phyloP scores from a whole-genome alignment of 2,113 vertebrate species.

The Perognathus longimembris region DNA sequence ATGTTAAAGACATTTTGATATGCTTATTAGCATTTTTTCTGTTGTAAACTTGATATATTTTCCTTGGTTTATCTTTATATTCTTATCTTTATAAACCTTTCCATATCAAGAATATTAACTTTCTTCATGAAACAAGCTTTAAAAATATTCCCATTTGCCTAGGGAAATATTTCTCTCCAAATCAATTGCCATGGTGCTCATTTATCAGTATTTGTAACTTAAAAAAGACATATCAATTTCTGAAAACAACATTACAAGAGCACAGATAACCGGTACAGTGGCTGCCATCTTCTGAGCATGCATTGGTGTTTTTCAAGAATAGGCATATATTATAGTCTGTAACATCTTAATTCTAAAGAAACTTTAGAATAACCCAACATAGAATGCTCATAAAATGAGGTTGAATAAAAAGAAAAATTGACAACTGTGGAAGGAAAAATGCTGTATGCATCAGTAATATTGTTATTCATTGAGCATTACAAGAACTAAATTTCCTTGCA shows the following conservation, averaged over 20 bases:
- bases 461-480: conserved; percentile 20
- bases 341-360: conserved; percentile 1
- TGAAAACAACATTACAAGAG: not conserved
- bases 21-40: not conserved
- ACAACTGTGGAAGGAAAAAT: conserved; percentile 2
- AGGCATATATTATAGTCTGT: not conserved
- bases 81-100: not conserved
- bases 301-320: not conserved
- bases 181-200: not conserved
- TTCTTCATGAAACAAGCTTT: not conserved
- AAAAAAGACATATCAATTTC: not conserved
- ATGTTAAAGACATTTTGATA: not conserved
- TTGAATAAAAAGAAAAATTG: conserved; percentile 9
- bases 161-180: not conserved
- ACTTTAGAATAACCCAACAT: not conserved
- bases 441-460: not conserved
- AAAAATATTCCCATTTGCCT: not conserved
- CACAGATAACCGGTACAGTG: not conserved
- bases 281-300: not conserved
- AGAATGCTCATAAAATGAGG: not conserved
- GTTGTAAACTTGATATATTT: conserved; percentile 15
- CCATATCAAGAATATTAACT: not conserved
- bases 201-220: not conserved
- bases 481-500: not conserved
- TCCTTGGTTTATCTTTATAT: not conserved